Conservation (phyloP, 2,888 invertebrate genomes). For the Tenthredo livida region DNA sequence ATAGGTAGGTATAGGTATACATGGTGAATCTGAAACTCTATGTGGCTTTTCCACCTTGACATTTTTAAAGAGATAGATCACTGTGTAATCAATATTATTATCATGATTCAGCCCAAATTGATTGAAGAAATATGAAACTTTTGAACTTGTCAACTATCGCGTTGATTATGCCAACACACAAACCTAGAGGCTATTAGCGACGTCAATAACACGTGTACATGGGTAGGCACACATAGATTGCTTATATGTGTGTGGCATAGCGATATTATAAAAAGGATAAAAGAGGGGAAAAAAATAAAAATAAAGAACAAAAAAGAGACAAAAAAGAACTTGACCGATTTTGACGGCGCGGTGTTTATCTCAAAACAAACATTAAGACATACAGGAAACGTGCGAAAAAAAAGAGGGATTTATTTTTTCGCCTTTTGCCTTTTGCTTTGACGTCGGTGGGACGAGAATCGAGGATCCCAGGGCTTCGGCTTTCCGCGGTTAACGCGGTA, state of each 20-base stretch:
- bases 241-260: background rate
- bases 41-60: background rate
- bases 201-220: background rate
- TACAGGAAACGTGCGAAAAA: background rate
- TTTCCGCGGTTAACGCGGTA: background rate
- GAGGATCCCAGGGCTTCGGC: background rate
- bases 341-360: background rate
- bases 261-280: background rate
- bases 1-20: background rate
- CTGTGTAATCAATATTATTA: background rate
- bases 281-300: background rate
- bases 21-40: background rate
- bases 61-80: slow-evolving; percentile 13
- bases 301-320: background rate
- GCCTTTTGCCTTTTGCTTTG: background rate
- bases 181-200: background rate
- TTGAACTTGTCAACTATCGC: background rate
- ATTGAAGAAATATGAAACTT: slow-evolving; percentile 9
- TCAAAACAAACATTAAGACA: background rate
- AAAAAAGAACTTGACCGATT: background rate
- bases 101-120: background rate
- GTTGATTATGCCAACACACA: slow-evolving; percentile 6
- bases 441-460: background rate
- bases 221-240: background rate
- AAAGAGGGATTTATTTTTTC: background rate